Evolutionary conservation across 2,797 vertebrate genomes (phyloP), one percentile per base, ranked within the genome.

Genomic region (Sebastes wilsoni): DNA sequence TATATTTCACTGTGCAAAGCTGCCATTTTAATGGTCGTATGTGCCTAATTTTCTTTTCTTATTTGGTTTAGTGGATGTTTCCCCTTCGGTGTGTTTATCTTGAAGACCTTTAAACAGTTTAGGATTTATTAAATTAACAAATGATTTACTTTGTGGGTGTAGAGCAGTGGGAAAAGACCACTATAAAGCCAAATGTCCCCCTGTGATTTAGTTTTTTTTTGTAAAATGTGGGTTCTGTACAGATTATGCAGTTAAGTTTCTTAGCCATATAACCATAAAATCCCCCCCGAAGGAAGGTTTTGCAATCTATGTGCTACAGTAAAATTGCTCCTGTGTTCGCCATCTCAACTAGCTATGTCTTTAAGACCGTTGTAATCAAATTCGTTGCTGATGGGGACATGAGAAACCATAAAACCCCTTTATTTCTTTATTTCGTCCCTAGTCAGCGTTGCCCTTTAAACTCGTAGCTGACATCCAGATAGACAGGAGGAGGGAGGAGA

Each of bases 1-100:
- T 82, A 87, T 60, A 83, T 62, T 64, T 86, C 49, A 69, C 71
- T 25, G 25, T 67, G 70, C 76, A 85, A 84, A 87, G 66, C 49
- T 69, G 72, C 61, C 75, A 67, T 86, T 89, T 84, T 85, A 69
- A 72, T 79, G 64, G 69, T 62, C 69, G 34, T 64, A 38, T 72
- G 84, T 87, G 77, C 77, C 81, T 66, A 16, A 52, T 66, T 82
- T 66, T 68, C 49, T 66, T 81, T 85, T 76, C 34, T 75, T 72
- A 25, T 72, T 83, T 72, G 55, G 30, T 62, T 73, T 25, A 12
- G 28, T 32, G 2, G 13, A 52, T 65, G 68, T 34, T 69, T 71
- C 32, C 10, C 22, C 66, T 76, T 72, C 25, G 23, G 6, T 70
- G 32, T 22, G 49, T 80, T 83, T 60, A 56, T 69, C n/a, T 46